Base-by-base conservation (phyloP, 1,140 invertebrate genomes). In the Leptinotarsa defecta region DNA sequence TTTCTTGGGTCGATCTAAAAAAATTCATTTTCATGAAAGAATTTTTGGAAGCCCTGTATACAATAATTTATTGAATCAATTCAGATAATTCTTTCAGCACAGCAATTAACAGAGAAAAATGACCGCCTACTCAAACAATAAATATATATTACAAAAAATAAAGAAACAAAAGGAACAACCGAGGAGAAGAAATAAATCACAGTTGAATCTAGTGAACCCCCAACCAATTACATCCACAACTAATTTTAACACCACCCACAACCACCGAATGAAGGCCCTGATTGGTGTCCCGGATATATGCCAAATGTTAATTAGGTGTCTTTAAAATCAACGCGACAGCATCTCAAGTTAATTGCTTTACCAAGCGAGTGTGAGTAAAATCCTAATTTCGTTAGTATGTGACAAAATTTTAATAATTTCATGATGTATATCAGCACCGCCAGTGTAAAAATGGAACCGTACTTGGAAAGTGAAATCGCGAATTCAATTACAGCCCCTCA, bases 301-400 rank as follows among this genome's bases (percentile, higher is more conserved):
- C 74, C 76, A 71, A 64, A 77, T 75, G 73, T 69, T 61, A 77
- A 77, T 75, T 69, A 75, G 73, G 73, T 74, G 73, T 71, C 72
- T 68, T 65, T 63, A 69, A 73, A 48, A 67, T 65, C 62, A 67
- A 20, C 63, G 34, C n/a, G 72, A 73, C 43, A 64, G 22, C 27
- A 48, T 48, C 22, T 62, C 61, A 20, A 65, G 62, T 65, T 73
- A 73, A 73, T 73, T 73, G 27, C 72, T 65, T 73, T 73, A 73
- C 17, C 72, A 73, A 65, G 24, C 64, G 11, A 65, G 62, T 71
- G 52, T 71, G 49, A 27, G 57, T 48, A 71, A 71, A 71, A 71
- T 71, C 57, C 48, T 49, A 27, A 57, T 17, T 57, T 57, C n/a
- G 52, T 57, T 57, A 57, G 52, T 57, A 19, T 57, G 52, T 57